Evolutionary conservation across 1,140 invertebrate genomes (phyloP).

Genomic region (Cyclargus thomasi): DNA sequence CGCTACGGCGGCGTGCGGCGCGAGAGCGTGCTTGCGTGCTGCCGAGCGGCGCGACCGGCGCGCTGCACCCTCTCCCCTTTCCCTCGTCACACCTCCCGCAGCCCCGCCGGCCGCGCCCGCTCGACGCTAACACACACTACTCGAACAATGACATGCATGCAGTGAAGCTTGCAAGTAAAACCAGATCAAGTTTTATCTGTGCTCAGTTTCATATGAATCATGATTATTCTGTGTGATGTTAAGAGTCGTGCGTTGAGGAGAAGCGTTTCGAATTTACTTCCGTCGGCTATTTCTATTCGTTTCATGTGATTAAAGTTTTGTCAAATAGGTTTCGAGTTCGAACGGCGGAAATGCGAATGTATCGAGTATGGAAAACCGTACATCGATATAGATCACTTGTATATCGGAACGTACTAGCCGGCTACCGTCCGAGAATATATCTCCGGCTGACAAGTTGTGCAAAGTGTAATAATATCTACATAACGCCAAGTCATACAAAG

Average conservation of each 20-base stretch:
- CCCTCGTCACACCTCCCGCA: slow-evolving; percentile 22
- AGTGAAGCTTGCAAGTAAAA: slow-evolving; percentile 74
- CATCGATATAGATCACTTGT: slow-evolving; percentile 39
- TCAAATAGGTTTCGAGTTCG: slow-evolving; percentile 62
- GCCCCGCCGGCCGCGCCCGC: slow-evolving; percentile 28
- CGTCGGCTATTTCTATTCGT: slow-evolving; percentile 50
- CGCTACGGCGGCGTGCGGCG: slow-evolving; percentile 35
- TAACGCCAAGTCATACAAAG: slow-evolving; percentile 68
- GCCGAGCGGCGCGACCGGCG: slow-evolving; percentile 20
- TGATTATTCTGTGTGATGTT: slow-evolving; percentile 73
- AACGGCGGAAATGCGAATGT: slow-evolving; percentile 67
- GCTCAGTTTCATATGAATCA: slow-evolving; percentile 73
- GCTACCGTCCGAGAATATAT: slow-evolving; percentile 42
- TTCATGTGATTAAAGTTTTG: slow-evolving; percentile 67
- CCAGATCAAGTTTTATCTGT: slow-evolving; percentile 72
- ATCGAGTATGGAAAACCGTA: slow-evolving; percentile 53
- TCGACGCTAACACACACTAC: slow-evolving; percentile 58
- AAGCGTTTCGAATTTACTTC: slow-evolving; percentile 75
- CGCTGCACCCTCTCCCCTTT: slow-evolving; percentile 24
- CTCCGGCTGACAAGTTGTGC: slow-evolving; percentile 67
- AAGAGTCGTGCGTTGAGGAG: slow-evolving; percentile 75
- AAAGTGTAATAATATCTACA: slow-evolving; percentile 68
- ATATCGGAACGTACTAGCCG: slow-evolving; percentile 44
- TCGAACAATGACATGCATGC: slow-evolving; percentile 71
- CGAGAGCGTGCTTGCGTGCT: neutral